These are phyloP conservation scores for Montipora efflorescens DNA, from an alignment of 64 coral and sea anemone genomes.

Conservation along the genomic window DNA sequence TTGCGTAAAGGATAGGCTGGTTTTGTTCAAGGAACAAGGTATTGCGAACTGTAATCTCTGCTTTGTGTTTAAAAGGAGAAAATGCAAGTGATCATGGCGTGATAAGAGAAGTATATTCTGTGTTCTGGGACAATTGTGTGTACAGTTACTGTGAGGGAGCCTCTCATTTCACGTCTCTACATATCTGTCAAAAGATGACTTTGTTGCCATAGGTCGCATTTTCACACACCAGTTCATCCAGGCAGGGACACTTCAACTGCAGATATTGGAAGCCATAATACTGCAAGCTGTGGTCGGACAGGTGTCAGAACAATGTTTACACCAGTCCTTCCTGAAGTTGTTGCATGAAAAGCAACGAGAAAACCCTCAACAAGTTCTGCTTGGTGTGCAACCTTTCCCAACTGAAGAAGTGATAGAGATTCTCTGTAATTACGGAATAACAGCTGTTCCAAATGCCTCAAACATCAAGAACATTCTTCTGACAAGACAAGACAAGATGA, in stretches of 20 bases:
- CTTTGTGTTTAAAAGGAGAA: conserved; percentile 41
- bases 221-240: conserved; percentile 62
- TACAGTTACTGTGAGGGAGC: conserved; percentile 49
- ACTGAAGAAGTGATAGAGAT: too few species aligned
- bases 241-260: conserved; percentile 56
- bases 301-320: conserved; percentile 37
- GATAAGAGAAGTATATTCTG: conserved; percentile 46
- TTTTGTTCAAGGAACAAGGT: conserved; percentile 13
- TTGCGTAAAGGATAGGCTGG: conserved; percentile 31
- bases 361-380: conserved; percentile 16
- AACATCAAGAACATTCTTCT: too few species aligned
- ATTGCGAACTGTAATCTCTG: neutral
- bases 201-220: conserved; percentile 19
- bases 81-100: conserved; percentile 48
- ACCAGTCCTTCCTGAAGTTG: conserved; percentile 43
- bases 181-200: conserved; percentile 21
- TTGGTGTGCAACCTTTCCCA: neutral
- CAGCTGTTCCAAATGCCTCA: too few species aligned
- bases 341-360: conserved; percentile 53
- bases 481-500: too few species aligned
- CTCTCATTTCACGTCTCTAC: conserved; percentile 23
- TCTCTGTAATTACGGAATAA: too few species aligned
- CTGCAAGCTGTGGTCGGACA: conserved; percentile 52
- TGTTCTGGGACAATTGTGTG: conserved; percentile 55
- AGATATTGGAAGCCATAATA: conserved; percentile 44